Evolutionary conservation across 2,113 vertebrate species (phyloP).

Genomic region (Struthidea cinerea): DNA sequence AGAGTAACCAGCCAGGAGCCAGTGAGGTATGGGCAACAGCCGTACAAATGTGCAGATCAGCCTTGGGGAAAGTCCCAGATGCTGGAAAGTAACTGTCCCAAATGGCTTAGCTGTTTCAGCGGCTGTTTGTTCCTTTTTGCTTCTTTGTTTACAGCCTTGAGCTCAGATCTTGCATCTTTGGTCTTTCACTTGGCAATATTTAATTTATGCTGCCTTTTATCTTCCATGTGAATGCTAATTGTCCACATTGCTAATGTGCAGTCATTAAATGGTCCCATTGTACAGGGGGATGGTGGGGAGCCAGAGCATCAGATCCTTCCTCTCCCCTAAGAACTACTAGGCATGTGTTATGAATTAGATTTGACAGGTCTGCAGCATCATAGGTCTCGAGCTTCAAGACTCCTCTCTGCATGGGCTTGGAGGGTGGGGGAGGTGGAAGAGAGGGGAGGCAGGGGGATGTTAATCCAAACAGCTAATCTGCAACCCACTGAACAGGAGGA

Average conservation of each 20-base stretch:
- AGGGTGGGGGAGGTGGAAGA: neutral
- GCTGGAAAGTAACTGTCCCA: constrained; percentile 2
- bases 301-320: constrained; percentile 48
- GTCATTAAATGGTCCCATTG: constrained; percentile 65
- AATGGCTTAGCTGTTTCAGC: neutral
- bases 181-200: constrained; percentile 44
- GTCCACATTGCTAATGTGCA: constrained; percentile 63
- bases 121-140: neutral
- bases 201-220: constrained; percentile 60
- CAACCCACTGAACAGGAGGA: neutral
- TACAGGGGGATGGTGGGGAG: constrained; percentile 33
- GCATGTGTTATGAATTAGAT: constrained; percentile 58
- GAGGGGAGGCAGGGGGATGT: neutral
- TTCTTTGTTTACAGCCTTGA: constrained; percentile 32
- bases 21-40: neutral
- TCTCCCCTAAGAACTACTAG: constrained; percentile 58
- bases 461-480: constrained; percentile 58
- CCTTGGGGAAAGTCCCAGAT: neutral
- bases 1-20: neutral
- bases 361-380: constrained; percentile 55
- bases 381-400: constrained; percentile 9
- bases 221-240: constrained; percentile 68
- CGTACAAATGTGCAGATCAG: neutral
- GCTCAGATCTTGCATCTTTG: constrained; percentile 22
- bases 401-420: constrained; percentile 23